Evolutionary conservation across 2,113 vertebrate genomes (phyloP).

Genomic region (Perca schrenkii): DNA sequence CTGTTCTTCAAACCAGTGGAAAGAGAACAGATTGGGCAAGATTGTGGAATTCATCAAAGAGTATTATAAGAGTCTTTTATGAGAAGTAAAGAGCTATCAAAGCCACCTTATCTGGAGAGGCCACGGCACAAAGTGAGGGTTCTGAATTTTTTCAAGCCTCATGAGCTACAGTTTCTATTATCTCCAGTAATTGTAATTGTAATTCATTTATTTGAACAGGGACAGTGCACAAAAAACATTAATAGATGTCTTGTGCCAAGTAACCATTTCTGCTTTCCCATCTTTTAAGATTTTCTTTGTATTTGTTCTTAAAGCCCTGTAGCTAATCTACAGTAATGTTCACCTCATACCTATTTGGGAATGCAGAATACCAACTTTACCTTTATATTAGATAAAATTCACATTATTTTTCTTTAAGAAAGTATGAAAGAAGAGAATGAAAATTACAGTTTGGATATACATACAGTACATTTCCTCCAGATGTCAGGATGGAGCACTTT

Average conservation of each 20-base stretch:
- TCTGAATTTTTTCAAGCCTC: conserved; percentile 24
- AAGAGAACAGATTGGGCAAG: conserved; percentile 20
- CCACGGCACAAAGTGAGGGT: conserved; percentile 17
- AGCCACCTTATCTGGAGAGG: conserved; percentile 20
- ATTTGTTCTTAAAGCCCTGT: not conserved
- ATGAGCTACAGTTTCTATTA: conserved; percentile 10
- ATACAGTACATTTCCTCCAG: not conserved
- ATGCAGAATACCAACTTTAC: not conserved
- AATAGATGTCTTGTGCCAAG: not conserved
- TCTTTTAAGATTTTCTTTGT: too few species aligned
- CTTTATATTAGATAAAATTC: not conserved
- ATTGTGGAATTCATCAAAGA: conserved; percentile 29
- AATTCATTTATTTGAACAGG: too few species aligned
- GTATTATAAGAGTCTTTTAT: conserved; percentile 55
- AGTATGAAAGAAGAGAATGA: not conserved
- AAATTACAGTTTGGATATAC: not conserved
- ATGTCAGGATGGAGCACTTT: not conserved
- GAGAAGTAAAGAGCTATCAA: conserved; percentile 40
- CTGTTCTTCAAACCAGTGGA: conserved; percentile 18
- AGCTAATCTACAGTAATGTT: not conserved
- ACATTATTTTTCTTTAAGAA: not conserved
- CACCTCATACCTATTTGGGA: not conserved
- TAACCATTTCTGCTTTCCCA: not conserved
- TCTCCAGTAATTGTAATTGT: not conserved
- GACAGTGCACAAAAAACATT: too few species aligned